Conservation (phyloP, 2,797 vertebrate species). For the Mus caroli region DNA sequence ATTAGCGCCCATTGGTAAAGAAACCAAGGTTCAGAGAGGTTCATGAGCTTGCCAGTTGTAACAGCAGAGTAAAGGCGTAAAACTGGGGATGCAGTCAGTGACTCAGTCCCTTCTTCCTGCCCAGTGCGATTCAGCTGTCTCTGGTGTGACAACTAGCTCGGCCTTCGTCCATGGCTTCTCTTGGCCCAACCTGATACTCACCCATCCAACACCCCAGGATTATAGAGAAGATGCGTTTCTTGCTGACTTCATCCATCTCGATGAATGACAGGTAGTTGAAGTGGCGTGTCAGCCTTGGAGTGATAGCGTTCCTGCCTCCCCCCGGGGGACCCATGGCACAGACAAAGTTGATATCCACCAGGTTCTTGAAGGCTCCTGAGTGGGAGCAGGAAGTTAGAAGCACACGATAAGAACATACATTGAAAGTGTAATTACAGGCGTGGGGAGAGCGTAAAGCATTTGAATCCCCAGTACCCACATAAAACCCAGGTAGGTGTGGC, state of each 20-base stretch:
- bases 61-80: neutral
- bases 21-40: slow-evolving; percentile 40
- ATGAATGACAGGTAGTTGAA: slow-evolving; percentile 95
- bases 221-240: slow-evolving; percentile 94
- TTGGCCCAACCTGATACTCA: slow-evolving; percentile 85
- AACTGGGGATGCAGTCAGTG: neutral
- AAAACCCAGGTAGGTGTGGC: neutral
- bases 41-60: neutral
- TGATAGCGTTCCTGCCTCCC: slow-evolving; percentile 94
- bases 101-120: neutral
- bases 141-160: neutral
- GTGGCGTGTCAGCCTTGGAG: slow-evolving; percentile 94
- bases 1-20: neutral
- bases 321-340: slow-evolving; percentile 97
- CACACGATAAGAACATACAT: neutral
- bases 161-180: neutral
- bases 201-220: slow-evolving; percentile 95
- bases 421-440: neutral
- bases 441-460: neutral
- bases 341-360: slow-evolving; percentile 96
- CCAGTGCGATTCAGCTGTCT: neutral
- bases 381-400: neutral
- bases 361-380: slow-evolving; percentile 92
- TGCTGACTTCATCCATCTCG: slow-evolving; percentile 94
- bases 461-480: neutral